Percentiles rank a stretch among this genome's conserved stretches.
Conservation (phyloP, 2,797 vertebrate species). For the Telmatherina bonti region DNA sequence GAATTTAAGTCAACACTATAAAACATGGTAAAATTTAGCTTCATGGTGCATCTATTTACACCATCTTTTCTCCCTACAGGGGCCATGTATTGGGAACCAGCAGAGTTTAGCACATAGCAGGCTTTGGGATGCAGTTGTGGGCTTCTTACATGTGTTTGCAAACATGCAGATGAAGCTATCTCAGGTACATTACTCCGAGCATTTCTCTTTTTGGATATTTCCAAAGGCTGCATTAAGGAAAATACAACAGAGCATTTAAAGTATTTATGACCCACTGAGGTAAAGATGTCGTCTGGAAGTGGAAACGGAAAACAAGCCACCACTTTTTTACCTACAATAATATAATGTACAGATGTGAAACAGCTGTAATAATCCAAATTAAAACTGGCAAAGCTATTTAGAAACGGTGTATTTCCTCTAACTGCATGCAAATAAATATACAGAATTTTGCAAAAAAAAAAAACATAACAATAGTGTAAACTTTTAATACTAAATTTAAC, state of each 20-base stretch:
- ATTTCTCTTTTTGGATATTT: neutral
- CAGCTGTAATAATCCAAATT: no score
- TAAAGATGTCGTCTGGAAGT: neutral
- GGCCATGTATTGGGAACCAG: constrained; percentile 96
- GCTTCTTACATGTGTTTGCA: constrained; percentile 96
- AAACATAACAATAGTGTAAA: no score
- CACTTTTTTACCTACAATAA: no score
- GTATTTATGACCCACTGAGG: neutral
- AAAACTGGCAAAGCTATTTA: no score
- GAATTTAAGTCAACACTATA: neutral
- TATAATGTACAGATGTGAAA: neutral
- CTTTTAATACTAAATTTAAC: no score
- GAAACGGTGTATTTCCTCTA: no score
- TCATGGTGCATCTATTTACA: neutral
- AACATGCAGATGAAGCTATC: constrained; percentile 99
- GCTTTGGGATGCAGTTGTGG: constrained; percentile 96
- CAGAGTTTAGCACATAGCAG: constrained; percentile 97
- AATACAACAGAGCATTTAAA: neutral
- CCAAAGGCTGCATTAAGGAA: no score
- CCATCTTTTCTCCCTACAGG: constrained; percentile 73
- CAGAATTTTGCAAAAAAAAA: no score
- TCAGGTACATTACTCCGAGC: constrained; percentile 84
- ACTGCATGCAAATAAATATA: no score
- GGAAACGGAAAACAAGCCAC: no score
- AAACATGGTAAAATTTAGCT: neutral